Percentiles rank a stretch among this genome's conserved stretches.
Conservation (phyloP, 1,140 invertebrate genomes). For the Drosophila kurseongensis region DNA sequence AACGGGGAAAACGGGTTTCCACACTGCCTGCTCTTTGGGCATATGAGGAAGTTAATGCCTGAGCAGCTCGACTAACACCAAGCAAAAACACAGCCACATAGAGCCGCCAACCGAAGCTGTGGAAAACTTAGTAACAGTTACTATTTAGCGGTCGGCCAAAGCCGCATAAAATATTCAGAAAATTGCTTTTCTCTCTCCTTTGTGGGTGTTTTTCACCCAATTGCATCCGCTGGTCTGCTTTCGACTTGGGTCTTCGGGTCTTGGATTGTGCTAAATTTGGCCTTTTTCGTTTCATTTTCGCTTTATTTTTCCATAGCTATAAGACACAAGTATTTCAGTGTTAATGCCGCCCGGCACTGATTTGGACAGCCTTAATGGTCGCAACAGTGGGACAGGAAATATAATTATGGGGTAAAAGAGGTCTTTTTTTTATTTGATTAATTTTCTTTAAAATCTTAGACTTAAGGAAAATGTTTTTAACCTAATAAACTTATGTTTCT, state of each 20-base stretch:
- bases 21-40: conserved; percentile 29
- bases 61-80: conserved; percentile 44
- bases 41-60: conserved; percentile 77
- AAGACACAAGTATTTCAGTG: conserved; percentile 55
- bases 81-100: conserved; percentile 13
- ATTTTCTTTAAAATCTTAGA: no score
- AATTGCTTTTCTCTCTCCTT: conserved; percentile 62
- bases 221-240: conserved; percentile 46
- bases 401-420: background rate
- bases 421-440: no score
- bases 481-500: no score
- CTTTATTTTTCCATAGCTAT: conserved; percentile 34
- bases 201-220: conserved; percentile 8
- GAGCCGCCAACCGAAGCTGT: conserved; percentile 12
- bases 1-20: conserved; percentile 72
- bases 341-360: conserved; percentile 61
- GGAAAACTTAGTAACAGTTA: conserved; percentile 78
- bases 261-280: conserved; percentile 64
- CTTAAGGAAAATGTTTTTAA: no score
- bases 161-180: conserved; percentile 64
- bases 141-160: conserved; percentile 65
- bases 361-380: conserved; percentile 55
- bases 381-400: conserved; percentile 45
- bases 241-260: conserved; percentile 38
- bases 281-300: conserved; percentile 17